Percentiles rank a stretch among this genome's conserved stretches.
phyloP scores from a whole-genome alignment of 2,888 invertebrate species.

The Phyllotreta striolata region DNA sequence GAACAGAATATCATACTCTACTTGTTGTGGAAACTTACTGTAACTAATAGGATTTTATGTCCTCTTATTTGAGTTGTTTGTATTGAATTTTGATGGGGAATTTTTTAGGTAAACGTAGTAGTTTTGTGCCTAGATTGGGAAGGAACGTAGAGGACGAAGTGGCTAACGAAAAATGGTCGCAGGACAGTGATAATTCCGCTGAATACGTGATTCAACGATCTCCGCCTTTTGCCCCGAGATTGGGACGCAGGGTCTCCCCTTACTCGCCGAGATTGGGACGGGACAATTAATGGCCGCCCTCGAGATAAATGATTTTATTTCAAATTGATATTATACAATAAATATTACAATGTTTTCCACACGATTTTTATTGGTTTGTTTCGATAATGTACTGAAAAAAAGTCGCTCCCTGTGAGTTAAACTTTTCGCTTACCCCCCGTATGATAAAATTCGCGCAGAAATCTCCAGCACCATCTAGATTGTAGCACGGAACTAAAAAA shows the following conservation, averaged over 20 bases:
- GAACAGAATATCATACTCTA: too few species aligned
- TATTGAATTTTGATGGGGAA: too few species aligned
- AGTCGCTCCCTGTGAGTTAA: too few species aligned
- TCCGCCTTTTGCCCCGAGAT: slow-evolving; percentile 63
- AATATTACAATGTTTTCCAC: slow-evolving; percentile 21
- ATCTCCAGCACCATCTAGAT: too few species aligned
- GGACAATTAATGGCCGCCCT: slow-evolving; percentile 32
- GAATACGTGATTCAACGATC: slow-evolving; percentile 56
- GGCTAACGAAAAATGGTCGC: slow-evolving; percentile 48
- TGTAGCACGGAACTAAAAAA: too few species aligned
- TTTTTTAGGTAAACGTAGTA: slow-evolving; percentile 42
- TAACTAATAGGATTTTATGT: too few species aligned
- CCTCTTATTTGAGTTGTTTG: too few species aligned
- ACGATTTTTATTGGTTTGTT: slow-evolving; percentile 5
- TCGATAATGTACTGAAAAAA: too few species aligned
- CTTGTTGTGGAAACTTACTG: too few species aligned
- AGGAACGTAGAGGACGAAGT: slow-evolving; percentile 58
- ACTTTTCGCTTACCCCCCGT: too few species aligned
- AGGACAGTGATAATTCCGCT: slow-evolving; percentile 47
- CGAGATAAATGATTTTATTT: slow-evolving; percentile 14
- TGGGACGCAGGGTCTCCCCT: slow-evolving; percentile 62
- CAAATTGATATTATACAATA: slow-evolving; percentile 22
- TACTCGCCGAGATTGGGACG: slow-evolving; percentile 62
- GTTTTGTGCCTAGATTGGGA: slow-evolving; percentile 63
- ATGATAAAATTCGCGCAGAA: too few species aligned